Conservation (phyloP, 1,140 invertebrate species). For the Spodoptera litura region DNA sequence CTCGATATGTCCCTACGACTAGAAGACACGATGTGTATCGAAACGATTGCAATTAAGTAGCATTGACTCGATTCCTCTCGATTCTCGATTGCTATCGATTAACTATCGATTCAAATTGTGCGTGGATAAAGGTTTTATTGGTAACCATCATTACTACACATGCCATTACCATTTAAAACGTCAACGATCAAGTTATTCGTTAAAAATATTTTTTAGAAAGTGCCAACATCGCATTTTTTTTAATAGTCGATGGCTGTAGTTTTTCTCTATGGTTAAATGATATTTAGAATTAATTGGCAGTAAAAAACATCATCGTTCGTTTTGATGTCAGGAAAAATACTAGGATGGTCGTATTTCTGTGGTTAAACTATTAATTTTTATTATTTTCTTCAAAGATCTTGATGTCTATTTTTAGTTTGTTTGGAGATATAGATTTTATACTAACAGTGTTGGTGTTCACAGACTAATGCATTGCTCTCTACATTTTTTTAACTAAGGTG, state of each 20-base stretch:
- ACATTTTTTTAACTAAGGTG: too few relatives aligned
- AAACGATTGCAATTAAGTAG: constrained; percentile 58
- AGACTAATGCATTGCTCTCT: too few relatives aligned
- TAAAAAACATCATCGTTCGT: constrained; percentile 7
- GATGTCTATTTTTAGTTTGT: too few relatives aligned
- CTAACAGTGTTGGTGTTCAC: too few relatives aligned
- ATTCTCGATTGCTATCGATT: constrained; percentile 48
- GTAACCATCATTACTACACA: constrained; percentile 66
- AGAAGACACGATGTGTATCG: constrained; percentile 48
- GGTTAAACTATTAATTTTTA: neutral
- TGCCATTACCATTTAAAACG: constrained; percentile 54
- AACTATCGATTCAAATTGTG: constrained; percentile 61
- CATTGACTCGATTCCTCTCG: constrained; percentile 51
- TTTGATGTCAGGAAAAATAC: constrained; percentile 14
- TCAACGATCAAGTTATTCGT: constrained; percentile 37
- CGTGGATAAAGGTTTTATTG: constrained; percentile 74
- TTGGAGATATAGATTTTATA: too few relatives aligned
- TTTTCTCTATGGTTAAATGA: neutral
- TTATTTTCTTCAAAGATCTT: neutral
- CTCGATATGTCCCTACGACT: constrained; percentile 43
- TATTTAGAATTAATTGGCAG: neutral
- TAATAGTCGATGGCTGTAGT: neutral
- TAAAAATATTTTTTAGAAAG: constrained; percentile 44
- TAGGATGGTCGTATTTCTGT: neutral
- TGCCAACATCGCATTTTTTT: constrained; percentile 23